Evolutionary conservation across 2,888 invertebrate genomes (phyloP), one percentile per base, ranked within the genome.

Genomic region (Lepidochitona cinerea): DNA sequence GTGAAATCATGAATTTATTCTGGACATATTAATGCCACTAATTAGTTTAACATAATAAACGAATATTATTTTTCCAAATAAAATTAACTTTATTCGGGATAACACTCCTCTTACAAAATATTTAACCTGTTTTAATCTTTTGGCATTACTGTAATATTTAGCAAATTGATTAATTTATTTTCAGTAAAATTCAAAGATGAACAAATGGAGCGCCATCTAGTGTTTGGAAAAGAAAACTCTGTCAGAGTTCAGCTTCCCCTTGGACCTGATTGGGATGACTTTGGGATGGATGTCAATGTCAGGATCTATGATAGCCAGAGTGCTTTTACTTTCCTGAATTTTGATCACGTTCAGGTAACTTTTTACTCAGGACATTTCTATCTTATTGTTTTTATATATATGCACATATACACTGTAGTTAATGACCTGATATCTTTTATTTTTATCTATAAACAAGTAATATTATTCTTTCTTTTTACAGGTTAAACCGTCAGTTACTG

Each of bases 221-320:
- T 32, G 1, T 73, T 64, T 71, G 74, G 73, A 12, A 18, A n/a
- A 12, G 68, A 74, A 1, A 65, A 52, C 1, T 14, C 18, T 4
- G 71, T 74, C 33, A n/a, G 2, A 7, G 73, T 70, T 3, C n/a
- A 76, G 26, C 76, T 87, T 36, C 82, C 84, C 0, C 71, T 82
- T 18, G 87, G 86, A 1, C 79, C 85, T 0, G 71, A 75, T 7
- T 80, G 79, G 68, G 72, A 80, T 37, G 76, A 76, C 64, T 79
- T 81, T 72, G 71, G 74, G 14, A 76, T 85, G 72, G 67, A 54
- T 0, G 77, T 86, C 32, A 71, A 65, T 33, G 83, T 81, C 12
- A 73, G 77, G 6, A 80, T 87, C 32, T 75, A 70, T 14, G 88
- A 88, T 76, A 76, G 52, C 7, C 68, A 77, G 1, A 84, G 83